Conservation (phyloP, 2,888 invertebrate genomes). For the Ischnura elegans region DNA sequence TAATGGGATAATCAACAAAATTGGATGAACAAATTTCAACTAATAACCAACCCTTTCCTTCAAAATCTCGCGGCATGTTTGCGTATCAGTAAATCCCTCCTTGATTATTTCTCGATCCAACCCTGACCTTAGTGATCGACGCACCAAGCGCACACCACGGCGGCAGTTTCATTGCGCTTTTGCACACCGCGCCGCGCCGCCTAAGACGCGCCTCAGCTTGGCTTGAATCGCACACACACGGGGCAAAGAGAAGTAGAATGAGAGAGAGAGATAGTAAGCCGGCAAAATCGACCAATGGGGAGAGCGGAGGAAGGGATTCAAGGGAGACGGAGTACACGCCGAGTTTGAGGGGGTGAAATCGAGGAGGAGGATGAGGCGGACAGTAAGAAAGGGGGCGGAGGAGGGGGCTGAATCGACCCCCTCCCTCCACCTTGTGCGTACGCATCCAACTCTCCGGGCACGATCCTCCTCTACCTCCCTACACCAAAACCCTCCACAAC, state of each 20-base stretch:
- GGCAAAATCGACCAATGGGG: slow-evolving; percentile 56
- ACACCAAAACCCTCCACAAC: neutral
- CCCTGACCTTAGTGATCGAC: no score
- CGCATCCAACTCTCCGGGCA: slow-evolving; percentile 51
- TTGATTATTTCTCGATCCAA: no score
- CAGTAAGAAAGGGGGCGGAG: neutral
- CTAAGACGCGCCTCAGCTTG: slow-evolving; percentile 15
- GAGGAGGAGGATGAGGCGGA: no score
- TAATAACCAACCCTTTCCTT: no score
- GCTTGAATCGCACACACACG: slow-evolving; percentile 47
- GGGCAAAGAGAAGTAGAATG: neutral
- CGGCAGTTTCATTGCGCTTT: no score
- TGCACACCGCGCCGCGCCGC: neutral
- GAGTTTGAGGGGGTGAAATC: neutral
- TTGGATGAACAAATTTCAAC: no score
- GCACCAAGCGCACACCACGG: no score
- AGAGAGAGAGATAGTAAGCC: slow-evolving; percentile 18
- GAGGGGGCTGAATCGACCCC: neutral
- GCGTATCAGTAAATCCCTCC: no score
- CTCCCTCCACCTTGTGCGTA: slow-evolving; percentile 10
- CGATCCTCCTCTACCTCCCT: neutral
- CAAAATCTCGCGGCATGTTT: neutral
- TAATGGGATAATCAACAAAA: no score
- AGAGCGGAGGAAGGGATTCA: slow-evolving; percentile 42
- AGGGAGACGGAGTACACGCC: neutral